A percentile compares a stretch with the other conserved stretches of the same genome.
Evolutionary conservation across 2,888 invertebrate genomes (phyloP).

Genomic region (Tanytarsus gracilentus): DNA sequence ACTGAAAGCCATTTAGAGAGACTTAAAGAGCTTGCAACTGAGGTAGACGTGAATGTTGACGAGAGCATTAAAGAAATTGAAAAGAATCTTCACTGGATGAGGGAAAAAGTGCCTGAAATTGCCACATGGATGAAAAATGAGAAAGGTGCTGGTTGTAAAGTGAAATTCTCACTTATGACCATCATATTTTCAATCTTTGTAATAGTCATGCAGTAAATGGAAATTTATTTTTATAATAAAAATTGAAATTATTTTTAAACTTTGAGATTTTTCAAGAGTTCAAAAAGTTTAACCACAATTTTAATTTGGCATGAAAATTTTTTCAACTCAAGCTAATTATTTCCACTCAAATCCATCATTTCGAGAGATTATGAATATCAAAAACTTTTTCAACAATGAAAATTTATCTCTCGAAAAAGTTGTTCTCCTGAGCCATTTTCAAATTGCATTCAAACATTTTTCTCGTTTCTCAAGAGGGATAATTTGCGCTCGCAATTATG

Average conservation of each 20-base stretch:
- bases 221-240: neutral
- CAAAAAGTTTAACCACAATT: no score
- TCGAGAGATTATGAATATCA: no score
- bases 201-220: neutral
- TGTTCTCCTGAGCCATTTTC: no score
- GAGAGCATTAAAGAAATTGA: constrained; percentile 1
- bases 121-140: neutral
- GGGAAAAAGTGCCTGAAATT: neutral
- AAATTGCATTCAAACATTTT: no score
- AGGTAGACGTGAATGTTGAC: neutral
- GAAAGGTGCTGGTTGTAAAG: neutral
- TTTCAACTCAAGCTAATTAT: no score
- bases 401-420: no score
- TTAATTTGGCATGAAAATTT: no score
- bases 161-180: neutral
- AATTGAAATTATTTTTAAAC: neutral
- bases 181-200: neutral
- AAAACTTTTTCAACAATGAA: no score
- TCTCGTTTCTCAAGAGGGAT: no score
- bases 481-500: no score
- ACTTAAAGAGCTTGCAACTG: neutral
- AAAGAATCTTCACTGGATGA: constrained; percentile 2
- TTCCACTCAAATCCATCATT: no score
- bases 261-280: no score
- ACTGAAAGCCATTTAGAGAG: neutral